These are phyloP conservation scores for Nycticebus coucang DNA, from an alignment of 2,113 vertebrate species.

Conservation along the genomic window DNA sequence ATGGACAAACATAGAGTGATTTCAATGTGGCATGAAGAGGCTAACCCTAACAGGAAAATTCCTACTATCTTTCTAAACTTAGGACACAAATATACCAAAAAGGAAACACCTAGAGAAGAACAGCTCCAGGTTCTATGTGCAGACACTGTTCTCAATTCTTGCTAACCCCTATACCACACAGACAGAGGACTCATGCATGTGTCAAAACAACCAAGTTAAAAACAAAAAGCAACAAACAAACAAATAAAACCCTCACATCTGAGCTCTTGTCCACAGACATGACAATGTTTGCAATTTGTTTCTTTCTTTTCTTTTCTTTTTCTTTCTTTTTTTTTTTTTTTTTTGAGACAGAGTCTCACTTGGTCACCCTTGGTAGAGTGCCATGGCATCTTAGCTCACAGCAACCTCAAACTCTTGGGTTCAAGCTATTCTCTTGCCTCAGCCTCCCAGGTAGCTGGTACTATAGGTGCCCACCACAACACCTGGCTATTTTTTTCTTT, in stretches of 20 bases:
- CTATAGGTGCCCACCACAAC: too few species aligned
- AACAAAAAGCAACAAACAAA: not conserved
- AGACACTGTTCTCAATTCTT: not conserved
- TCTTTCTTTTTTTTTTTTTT: too few species aligned
- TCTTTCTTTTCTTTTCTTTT: too few species aligned
- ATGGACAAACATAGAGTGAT: too few species aligned
- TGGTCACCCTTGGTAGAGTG: too few species aligned
- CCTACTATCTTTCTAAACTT: not conserved
- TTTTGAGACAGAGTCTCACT: too few species aligned
- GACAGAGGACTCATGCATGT: not conserved
- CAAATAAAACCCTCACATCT: not conserved
- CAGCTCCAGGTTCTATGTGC: not conserved
- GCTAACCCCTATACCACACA: not conserved
- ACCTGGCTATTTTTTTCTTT: too few species aligned
- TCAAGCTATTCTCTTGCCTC: too few species aligned
- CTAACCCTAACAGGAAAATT: not conserved
- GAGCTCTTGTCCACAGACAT: not conserved
- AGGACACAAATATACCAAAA: not conserved
- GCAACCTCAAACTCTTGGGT: too few species aligned
- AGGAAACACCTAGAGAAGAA: not conserved
- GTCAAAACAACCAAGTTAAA: not conserved
- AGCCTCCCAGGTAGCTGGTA: too few species aligned
- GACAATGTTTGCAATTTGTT: not conserved
- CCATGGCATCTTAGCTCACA: too few species aligned
- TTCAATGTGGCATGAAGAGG: not conserved